These are phyloP conservation scores for Nomada ruficornis DNA, from an alignment of 2,888 invertebrate genomes.

Conservation along the genomic window DNA sequence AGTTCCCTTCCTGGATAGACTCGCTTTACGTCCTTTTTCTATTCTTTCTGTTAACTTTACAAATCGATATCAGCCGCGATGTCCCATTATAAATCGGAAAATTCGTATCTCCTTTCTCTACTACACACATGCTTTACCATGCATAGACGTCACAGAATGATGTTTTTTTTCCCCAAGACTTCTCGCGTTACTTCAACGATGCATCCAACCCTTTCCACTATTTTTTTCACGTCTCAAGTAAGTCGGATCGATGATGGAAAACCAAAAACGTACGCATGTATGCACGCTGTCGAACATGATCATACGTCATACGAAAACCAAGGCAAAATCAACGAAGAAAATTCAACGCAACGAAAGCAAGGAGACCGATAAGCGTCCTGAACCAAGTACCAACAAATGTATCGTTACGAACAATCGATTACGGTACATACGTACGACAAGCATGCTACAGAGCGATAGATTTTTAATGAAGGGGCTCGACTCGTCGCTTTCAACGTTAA, in stretches of 20 bases:
- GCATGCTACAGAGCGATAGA: slow-evolving; percentile 66
- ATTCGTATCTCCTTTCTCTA: slow-evolving; percentile 66
- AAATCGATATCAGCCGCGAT: neutral
- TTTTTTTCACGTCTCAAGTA: slow-evolving; percentile 22
- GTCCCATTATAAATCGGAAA: slow-evolving; percentile 16
- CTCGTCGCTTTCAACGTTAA: slow-evolving; percentile 61
- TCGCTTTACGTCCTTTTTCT: too few relatives aligned
- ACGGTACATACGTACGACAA: slow-evolving; percentile 53
- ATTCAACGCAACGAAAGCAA: slow-evolving; percentile 49
- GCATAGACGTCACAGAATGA: slow-evolving; percentile 47
- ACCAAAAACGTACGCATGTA: slow-evolving; percentile 12
- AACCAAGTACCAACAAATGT: slow-evolving; percentile 37
- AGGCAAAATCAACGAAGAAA: slow-evolving; percentile 44
- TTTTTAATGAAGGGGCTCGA: slow-evolving; percentile 63
- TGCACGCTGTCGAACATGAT: slow-evolving; percentile 4
- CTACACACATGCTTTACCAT: slow-evolving; percentile 57
- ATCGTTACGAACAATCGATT: slow-evolving; percentile 44
- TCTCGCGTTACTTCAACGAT: slow-evolving; percentile 11
- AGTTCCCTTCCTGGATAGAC: too few relatives aligned
- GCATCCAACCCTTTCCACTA: slow-evolving; percentile 10
- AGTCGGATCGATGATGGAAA: slow-evolving; percentile 16
- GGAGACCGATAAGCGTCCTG: slow-evolving; percentile 58
- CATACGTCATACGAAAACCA: slow-evolving; percentile 18
- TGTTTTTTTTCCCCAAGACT: slow-evolving; percentile 4
- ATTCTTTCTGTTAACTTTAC: neutral